Evolutionary conservation across 2,888 invertebrate species (phyloP), one percentile per base, ranked within the genome.

Genomic region (Torymus auratus): DNA sequence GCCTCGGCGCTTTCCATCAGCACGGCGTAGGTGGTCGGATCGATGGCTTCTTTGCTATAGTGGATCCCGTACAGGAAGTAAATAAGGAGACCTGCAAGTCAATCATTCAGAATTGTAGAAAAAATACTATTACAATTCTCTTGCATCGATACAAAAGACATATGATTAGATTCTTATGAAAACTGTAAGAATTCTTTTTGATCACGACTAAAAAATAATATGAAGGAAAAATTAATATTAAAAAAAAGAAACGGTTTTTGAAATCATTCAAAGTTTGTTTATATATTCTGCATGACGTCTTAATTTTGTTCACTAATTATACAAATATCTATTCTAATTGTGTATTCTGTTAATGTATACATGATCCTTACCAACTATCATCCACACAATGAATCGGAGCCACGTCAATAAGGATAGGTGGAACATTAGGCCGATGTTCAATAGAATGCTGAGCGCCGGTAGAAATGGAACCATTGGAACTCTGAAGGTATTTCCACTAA

Each of bases 41-140:
- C 90, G 60, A 93, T 94, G 56, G 96, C 95, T 85, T 96, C 94
- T 89, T 96, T 96, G 90, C 96, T 97, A 89, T 96, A 95, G 88
- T 96, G 95, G 81, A 97, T 96, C 4, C 96, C 96, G 89, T 97
- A 96, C 1, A 96, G 91, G 91, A 96, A 96, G 89, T 97, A 97
- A 7, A 96, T 94, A 11, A 84, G 64, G 23, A 84, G 67, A 74
- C 84, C 84, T 84, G 81, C 7, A 52, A 58, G 2, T 62, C 20
- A 50, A 20, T 12, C 53, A 15, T 28, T 3, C 28, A 28, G 7
- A 5, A 28, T 28, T 20, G 7, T 28, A 28, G 3, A 28, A 28
- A 28, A 28, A 28, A 28, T 28, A 28, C n/a, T n/a, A n/a, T n/a
- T 28, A 28, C 5, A 2, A 3, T 2, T 28, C 7, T 5, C 7